These are phyloP conservation scores for Gymnocephalus cernua DNA, from an alignment of 2,113 vertebrate species.

Conservation along the genomic window DNA sequence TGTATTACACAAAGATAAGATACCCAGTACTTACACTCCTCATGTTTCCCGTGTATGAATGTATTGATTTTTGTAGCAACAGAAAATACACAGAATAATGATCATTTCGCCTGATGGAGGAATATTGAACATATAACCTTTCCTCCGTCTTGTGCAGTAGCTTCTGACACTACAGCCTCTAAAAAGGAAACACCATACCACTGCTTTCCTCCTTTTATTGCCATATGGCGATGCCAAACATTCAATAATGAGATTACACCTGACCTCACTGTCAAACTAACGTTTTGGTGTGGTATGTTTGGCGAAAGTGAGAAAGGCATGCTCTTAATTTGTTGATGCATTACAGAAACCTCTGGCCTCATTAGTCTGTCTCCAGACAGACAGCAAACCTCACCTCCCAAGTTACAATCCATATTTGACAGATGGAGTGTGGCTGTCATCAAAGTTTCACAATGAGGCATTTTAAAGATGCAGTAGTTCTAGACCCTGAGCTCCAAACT, in stretches of 20 bases:
- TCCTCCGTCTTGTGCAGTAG: slow-evolving; percentile 20
- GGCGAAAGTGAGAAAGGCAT: slow-evolving; percentile 10
- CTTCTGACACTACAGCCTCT: slow-evolving; percentile 19
- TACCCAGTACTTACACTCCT: slow-evolving; percentile 53
- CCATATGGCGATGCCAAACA: not conserved
- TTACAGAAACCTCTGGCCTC: slow-evolving; percentile 44
- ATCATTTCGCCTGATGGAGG: slow-evolving; percentile 62
- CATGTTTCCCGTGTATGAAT: slow-evolving; percentile 55
- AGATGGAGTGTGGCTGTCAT: slow-evolving; percentile 48
- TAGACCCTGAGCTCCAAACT: slow-evolving; percentile 14
- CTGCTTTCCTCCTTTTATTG: slow-evolving; percentile 1
- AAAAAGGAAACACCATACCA: slow-evolving; percentile 30
- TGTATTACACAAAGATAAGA: slow-evolving; percentile 64
- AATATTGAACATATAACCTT: slow-evolving; percentile 64
- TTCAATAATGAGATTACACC: slow-evolving; percentile 9
- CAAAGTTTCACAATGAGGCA: slow-evolving; percentile 53
- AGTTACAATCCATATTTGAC: slow-evolving; percentile 43
- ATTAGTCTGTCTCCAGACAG: slow-evolving; percentile 29
- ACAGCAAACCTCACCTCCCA: slow-evolving; percentile 27
- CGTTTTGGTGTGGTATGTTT: slow-evolving; percentile 10
- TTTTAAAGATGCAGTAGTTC: slow-evolving; percentile 47
- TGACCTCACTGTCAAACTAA: slow-evolving; percentile 20
- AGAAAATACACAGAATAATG: slow-evolving; percentile 54
- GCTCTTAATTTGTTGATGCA: slow-evolving; percentile 23
- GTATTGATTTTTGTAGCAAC: slow-evolving; percentile 68